Conservation (phyloP, 92 coral and sea anemone species). For the Plumapathes pennacea region DNA sequence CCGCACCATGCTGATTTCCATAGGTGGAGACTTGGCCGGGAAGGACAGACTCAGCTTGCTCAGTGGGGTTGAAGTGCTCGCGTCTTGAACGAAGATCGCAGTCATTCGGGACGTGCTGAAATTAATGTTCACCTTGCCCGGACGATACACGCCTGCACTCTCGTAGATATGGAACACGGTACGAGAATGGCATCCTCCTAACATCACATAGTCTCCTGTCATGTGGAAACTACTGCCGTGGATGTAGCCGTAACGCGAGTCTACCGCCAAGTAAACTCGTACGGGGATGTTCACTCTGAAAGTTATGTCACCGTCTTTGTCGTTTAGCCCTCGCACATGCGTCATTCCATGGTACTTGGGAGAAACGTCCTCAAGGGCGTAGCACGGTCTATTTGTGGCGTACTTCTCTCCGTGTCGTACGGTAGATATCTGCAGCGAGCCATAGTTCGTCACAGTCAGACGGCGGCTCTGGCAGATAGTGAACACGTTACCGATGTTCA, state of each 20-base stretch:
- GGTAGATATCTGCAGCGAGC: conserved; percentile 69
- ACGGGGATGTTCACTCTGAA: conserved; percentile 72
- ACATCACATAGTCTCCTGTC: conserved; percentile 59
- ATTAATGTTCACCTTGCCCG: conserved; percentile 57
- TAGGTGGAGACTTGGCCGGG: conserved; percentile 19
- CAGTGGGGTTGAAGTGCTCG: conserved; percentile 56
- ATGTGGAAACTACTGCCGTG: conserved; percentile 62
- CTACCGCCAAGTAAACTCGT: conserved; percentile 72
- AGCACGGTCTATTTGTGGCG: conserved; percentile 78
- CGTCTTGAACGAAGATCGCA: conserved; percentile 76
- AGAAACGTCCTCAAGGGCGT: conserved; percentile 74
- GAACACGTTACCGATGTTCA: too few relatives aligned
- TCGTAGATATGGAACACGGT: conserved; percentile 71
- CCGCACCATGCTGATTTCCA: conserved; percentile 77
- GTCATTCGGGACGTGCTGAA: conserved; percentile 64
- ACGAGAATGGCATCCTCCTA: conserved; percentile 83
- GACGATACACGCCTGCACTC: conserved; percentile 58
- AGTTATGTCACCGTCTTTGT: conserved; percentile 55
- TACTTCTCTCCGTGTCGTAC: conserved; percentile 84
- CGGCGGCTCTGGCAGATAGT: neutral
- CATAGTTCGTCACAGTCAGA: conserved; percentile 71
- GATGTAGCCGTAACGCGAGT: conserved; percentile 72
- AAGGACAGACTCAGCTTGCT: conserved; percentile 66
- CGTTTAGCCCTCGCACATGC: conserved; percentile 87
- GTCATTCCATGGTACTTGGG: conserved; percentile 93